Evolutionary conservation across 2,888 invertebrate genomes (phyloP), one percentile per base, ranked within the genome.

Genomic region (Cephonodes hylas): DNA sequence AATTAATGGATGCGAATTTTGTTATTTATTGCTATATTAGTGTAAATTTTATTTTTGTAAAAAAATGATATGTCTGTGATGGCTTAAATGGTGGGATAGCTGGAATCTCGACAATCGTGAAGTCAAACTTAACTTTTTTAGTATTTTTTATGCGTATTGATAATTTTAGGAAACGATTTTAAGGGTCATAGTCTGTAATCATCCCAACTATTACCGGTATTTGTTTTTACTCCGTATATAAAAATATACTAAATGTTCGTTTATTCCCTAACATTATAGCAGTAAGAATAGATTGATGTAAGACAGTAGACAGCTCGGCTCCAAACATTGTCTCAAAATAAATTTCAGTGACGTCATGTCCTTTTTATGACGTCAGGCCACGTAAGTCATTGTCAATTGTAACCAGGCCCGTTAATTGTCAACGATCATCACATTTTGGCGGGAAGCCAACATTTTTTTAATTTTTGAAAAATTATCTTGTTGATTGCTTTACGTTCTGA

Each of bases 221-320:
- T n/a, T n/a, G n/a, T n/a, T n/a, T n/a, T n/a, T n/a, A n/a, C n/a
- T n/a, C n/a, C n/a, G n/a, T n/a, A n/a, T n/a, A n/a, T n/a, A n/a
- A n/a, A n/a, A n/a, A n/a, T n/a, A n/a, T 13, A 45, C 45, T 13
- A 31, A 53, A 18, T 10, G 3, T 10, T 27, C 10, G 27, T 31
- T 44, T 20, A 7, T 5, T 8, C n/a, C 8, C 15, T 15, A n/a
- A 42, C 18, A 7, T 15, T 18, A 31, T 20, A 13, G 18, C 10
- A 31, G n/a, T 46, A 8, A 5, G 10, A 31, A 18, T 18, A n/a
- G 15, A 10, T 8, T 4, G n/a, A 38, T 38, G 38, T 7, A 8
- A 18, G 18, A 18, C 53, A 15, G 31, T n/a, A 53, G 53, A 53
- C 53, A 20, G 53, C 53, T 53, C 53, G 53, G 53, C 53, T 53